Conservation (phyloP, 2,113 vertebrate species). For the Peromyscus californicus region DNA sequence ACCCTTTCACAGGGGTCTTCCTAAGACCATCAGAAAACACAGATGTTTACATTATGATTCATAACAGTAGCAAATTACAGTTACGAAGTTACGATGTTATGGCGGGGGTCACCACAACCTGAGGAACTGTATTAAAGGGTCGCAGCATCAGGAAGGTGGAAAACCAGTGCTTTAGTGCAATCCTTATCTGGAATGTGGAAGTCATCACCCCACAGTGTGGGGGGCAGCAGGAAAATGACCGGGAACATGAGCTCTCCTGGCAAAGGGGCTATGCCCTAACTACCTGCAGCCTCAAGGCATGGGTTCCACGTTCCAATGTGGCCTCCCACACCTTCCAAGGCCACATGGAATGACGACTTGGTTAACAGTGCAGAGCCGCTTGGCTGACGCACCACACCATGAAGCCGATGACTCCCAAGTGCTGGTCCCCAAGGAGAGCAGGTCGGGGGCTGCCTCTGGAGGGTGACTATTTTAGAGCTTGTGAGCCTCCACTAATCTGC, state of each 20-base stretch:
- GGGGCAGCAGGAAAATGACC: rapidly evolving
- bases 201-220: rapidly evolving
- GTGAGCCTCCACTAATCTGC: neutral
- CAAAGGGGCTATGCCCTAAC: neutral
- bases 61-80: neutral
- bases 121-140: neutral
- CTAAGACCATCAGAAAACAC: neutral
- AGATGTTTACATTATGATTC: neutral
- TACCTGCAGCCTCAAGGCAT: neutral
- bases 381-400: rapidly evolving
- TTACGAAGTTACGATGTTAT: neutral
- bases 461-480: neutral
- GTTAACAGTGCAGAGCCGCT: rapidly evolving
- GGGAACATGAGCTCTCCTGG: rapidly evolving
- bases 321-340: neutral
- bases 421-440: neutral
- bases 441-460: neutral
- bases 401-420: rapidly evolving
- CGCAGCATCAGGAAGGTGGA: neutral
- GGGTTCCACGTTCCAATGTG: rapidly evolving
- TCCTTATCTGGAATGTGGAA: rapidly evolving
- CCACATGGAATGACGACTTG: rapidly evolving
- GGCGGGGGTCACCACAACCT: neutral
- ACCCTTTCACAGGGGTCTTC: neutral
- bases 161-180: rapidly evolving